phyloP scores from a whole-genome alignment of 2,888 invertebrate genomes.

The Heteromurus nitidus region DNA sequence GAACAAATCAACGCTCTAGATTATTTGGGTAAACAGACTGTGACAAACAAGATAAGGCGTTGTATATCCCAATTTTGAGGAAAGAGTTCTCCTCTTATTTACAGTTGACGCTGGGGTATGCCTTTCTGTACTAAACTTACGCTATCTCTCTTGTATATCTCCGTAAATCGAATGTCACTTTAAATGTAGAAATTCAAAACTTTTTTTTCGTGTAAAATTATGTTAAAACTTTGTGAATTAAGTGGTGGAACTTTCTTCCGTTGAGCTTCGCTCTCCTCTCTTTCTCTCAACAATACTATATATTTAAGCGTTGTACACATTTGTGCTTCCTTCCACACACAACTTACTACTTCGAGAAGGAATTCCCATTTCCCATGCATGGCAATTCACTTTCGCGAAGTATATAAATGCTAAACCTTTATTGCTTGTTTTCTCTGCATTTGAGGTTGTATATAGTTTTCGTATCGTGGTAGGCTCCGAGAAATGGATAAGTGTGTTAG shows the following conservation, averaged over 20 bases:
- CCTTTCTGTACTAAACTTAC: constrained; percentile 11
- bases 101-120: background rate
- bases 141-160: too few species aligned
- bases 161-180: constrained; percentile 29
- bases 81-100: background rate
- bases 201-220: constrained; percentile 35
- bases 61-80: too few species aligned
- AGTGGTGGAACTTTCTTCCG: constrained; percentile 33
- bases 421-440: background rate
- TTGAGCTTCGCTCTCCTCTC: constrained; percentile 13
- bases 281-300: constrained; percentile 12
- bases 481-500: background rate
- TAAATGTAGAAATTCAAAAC: constrained; percentile 29
- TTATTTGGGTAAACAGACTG: background rate
- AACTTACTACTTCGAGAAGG: background rate
- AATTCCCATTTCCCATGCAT: background rate
- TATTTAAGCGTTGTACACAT: background rate
- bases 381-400: background rate
- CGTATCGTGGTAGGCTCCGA: background rate
- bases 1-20: background rate
- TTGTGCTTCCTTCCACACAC: too few species aligned
- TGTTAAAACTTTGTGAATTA: constrained; percentile 53
- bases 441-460: background rate
- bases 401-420: background rate
- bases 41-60: too few species aligned